Conservation (phyloP, 2,113 vertebrate species). For the Okapia johnstoni region DNA sequence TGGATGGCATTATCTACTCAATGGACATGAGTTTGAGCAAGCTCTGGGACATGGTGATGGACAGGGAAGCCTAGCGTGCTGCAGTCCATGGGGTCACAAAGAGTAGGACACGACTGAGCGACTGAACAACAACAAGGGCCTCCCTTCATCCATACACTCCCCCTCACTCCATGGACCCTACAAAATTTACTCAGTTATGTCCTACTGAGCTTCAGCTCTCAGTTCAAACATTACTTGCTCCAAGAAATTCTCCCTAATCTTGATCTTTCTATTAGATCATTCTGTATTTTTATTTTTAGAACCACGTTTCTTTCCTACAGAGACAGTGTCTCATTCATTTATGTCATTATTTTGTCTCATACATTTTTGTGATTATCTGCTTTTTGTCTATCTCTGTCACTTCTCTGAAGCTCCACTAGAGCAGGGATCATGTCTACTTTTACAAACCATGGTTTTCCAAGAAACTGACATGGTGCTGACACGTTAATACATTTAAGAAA, state of each 20-base stretch:
- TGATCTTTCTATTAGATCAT: not conserved
- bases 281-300: not conserved
- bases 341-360: not conserved
- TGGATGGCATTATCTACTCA: not conserved
- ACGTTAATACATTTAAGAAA: not conserved
- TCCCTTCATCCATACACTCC: not conserved
- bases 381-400: not conserved
- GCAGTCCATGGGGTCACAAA: not conserved
- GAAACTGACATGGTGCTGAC: not conserved
- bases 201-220: not conserved
- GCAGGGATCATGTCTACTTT: not conserved
- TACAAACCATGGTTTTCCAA: not conserved
- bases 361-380: not conserved
- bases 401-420: not conserved
- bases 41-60: not conserved
- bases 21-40: not conserved
- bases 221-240: not conserved
- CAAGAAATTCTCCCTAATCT: not conserved
- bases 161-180: not conserved
- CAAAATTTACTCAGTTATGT: not conserved
- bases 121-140: not conserved
- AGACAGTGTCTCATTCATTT: not conserved
- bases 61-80: not conserved
- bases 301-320: not conserved
- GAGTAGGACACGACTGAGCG: fast-evolving